These are phyloP conservation scores for Alcis repandata DNA, from an alignment of 2,888 invertebrate genomes.

Conservation along the genomic window DNA sequence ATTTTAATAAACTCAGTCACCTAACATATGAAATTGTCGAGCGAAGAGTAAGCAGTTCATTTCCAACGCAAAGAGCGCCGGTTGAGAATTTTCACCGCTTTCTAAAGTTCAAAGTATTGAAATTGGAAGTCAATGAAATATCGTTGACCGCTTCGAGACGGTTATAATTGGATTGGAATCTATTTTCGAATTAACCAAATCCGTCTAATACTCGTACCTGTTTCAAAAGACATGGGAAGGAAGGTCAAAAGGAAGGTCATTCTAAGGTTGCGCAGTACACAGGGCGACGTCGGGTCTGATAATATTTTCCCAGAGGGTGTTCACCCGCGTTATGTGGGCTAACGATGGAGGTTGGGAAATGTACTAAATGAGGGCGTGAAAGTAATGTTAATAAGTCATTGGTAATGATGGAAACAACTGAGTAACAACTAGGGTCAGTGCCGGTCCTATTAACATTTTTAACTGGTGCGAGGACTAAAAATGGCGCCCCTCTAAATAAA, in stretches of 20 bases:
- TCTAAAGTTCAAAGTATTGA: constrained; percentile 5
- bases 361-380: constrained; percentile 19
- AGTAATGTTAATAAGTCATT: constrained; percentile 17
- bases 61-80: not conserved
- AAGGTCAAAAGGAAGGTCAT: constrained; percentile 59
- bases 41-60: not conserved
- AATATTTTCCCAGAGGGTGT: constrained; percentile 49
- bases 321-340: constrained; percentile 45
- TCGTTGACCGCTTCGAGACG: constrained; percentile 31
- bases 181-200: constrained; percentile 26
- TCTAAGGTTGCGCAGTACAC: constrained; percentile 56
- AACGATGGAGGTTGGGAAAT: constrained; percentile 17
- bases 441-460: too few species aligned
- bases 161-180: constrained; percentile 22
- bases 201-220: constrained; percentile 28
- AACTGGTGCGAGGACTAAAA: too few species aligned
- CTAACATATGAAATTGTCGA: too few species aligned
- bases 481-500: too few species aligned
- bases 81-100: not conserved
- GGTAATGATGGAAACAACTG: constrained; percentile 6
- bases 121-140: constrained; percentile 23
- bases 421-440: constrained; percentile 2
- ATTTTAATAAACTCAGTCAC: too few species aligned
- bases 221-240: constrained; percentile 24
- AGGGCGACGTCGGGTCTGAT: constrained; percentile 57